Evolutionary conservation across 2,113 vertebrate genomes (phyloP).

Genomic region (Vulpes vulpes): DNA sequence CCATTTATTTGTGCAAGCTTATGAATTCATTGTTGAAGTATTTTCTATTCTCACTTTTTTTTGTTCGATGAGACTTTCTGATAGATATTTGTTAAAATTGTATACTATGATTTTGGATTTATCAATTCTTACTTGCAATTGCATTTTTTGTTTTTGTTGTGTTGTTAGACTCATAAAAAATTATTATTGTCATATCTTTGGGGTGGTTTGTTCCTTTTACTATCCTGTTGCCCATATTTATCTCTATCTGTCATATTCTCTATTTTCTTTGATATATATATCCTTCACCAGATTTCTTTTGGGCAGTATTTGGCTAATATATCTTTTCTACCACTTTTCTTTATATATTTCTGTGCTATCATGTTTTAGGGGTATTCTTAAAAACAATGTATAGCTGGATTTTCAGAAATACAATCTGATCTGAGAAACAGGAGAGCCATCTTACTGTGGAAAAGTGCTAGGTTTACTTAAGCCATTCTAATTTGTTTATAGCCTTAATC

Average conservation of each 20-base stretch:
- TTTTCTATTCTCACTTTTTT: not conserved
- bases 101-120: not conserved
- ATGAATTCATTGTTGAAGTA: conserved; percentile 12
- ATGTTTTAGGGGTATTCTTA: conserved; percentile 38
- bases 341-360: not conserved
- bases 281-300: not conserved
- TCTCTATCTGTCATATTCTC: not conserved
- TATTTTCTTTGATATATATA: not conserved
- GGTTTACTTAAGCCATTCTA: conserved; percentile 3
- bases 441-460: not conserved
- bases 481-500: conserved; percentile 67
- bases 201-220: not conserved
- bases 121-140: conserved; percentile 18
- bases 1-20: not conserved
- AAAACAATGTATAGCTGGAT: not conserved
- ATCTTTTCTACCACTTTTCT: conserved; percentile 7
- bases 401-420: not conserved
- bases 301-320: not conserved
- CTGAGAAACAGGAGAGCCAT: conserved; percentile 38
- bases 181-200: not conserved
- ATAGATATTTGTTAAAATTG: conserved; percentile 12
- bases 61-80: conserved; percentile 21
- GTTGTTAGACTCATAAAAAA: not conserved
- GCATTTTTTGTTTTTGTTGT: not conserved
- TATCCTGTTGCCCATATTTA: not conserved